These are phyloP conservation scores for Mastomys coucha DNA, from an alignment of 2,113 vertebrate genomes.

Conservation along the genomic window DNA sequence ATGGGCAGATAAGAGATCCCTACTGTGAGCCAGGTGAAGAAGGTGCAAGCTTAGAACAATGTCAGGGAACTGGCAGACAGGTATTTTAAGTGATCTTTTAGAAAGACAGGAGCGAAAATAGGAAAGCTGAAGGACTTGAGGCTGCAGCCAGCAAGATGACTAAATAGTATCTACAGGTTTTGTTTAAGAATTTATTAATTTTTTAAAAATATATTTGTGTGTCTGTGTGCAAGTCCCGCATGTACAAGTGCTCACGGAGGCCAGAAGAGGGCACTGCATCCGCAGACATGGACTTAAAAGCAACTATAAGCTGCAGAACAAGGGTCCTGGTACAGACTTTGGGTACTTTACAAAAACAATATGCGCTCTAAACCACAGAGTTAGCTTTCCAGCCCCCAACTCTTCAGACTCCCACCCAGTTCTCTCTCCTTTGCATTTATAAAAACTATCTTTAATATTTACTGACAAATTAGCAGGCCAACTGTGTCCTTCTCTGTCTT, in stretches of 20 bases:
- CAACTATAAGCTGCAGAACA: neutral
- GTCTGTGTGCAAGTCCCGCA: neutral
- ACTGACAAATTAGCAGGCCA: neutral
- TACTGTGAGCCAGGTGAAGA: neutral
- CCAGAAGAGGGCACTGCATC: neutral
- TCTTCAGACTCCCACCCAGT: neutral
- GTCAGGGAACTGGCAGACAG: neutral
- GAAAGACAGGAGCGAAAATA: neutral
- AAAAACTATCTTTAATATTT: neutral
- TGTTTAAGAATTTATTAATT: neutral
- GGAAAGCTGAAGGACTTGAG: neutral
- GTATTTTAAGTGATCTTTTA: neutral
- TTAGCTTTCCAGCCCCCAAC: neutral
- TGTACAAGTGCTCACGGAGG: neutral
- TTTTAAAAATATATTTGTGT: neutral
- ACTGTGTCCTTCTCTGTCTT: neutral
- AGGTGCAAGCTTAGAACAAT: neutral
- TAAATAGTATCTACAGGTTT: neutral
- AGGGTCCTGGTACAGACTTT: neutral
- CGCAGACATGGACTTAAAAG: neutral
- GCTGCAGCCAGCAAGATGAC: neutral
- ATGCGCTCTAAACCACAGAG: neutral
- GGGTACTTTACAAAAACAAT: neutral
- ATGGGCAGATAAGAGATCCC: neutral
- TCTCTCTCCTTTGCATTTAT: neutral